Base-by-base conservation (phyloP, 2,888 invertebrate genomes). In the Actias luna region DNA sequence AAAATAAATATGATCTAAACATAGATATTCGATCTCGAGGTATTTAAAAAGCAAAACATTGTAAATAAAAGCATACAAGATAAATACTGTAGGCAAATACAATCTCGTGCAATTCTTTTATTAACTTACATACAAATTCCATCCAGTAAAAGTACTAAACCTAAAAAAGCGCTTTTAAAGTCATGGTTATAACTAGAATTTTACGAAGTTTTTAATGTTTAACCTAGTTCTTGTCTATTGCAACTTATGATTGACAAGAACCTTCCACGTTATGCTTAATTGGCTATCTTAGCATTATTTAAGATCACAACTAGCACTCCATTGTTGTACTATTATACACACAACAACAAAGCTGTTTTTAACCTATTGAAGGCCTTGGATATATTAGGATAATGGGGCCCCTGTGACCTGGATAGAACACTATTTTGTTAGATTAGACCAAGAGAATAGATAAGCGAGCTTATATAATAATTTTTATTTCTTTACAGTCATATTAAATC, bases 211-310 rank as follows among this genome's bases (percentile, higher is more conserved):
- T 39, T 14, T 1, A 7, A 33, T 25, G 52, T 22, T 46, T 14
- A 1, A 25, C 12, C 1, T 52, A 69, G 71, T 69, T 69, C 76
- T 72, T 65, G 70, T 77, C 83, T 78, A 77, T 80, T 86, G 82
- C 83, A 87, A 85, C 85, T 85, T 84, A 85, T 86, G 83, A 73
- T 82, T 82, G 82, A 64, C 69, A 71, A 76, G 75, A 76, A 75
- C 74, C 67, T 58, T 61, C 39, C 39, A 39, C n/a, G 16, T 39
- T 39, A 39, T 16, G n/a, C 16, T n/a, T n/a, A 16, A 42, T 42
- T 42, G 42, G 42, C 18, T 42, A 18, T 42, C 16, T 42, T 42
- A 42, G 8, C 8, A 18, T 42, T n/a, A 18, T 42, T 42, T 42
- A 42, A 55, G 22, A 61, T 60, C 16, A 29, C n/a, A 27, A 29